These are phyloP conservation scores for Plecturocebus donacophilus DNA, from an alignment of 2,113 vertebrate species.

Conservation along the genomic window DNA sequence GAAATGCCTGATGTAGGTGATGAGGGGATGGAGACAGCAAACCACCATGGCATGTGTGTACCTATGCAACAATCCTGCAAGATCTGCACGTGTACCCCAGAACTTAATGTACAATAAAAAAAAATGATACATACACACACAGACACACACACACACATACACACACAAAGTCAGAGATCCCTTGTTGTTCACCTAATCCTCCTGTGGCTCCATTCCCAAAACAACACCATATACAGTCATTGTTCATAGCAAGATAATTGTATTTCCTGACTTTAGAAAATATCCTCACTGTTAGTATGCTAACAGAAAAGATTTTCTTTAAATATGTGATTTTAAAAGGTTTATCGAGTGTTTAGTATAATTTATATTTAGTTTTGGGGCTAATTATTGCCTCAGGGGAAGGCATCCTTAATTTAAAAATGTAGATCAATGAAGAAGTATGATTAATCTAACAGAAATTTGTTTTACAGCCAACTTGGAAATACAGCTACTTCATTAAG, in stretches of 20 bases:
- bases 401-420: constrained; percentile 57
- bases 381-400: constrained; percentile 53
- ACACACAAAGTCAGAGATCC: neutral
- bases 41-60: no score
- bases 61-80: no score
- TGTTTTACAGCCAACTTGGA: constrained; percentile 41
- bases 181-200: neutral
- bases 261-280: constrained; percentile 14
- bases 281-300: constrained; percentile 2
- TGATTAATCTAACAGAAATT: constrained; percentile 63
- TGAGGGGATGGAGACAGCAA: no score
- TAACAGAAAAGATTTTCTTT: constrained; percentile 43
- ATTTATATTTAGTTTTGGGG: constrained; percentile 54
- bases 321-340: constrained; percentile 61
- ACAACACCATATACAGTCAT: neutral
- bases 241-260: neutral
- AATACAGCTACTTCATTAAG: constrained; percentile 43
- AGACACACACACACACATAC: no score
- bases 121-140: no score
- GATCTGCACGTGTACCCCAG: no score
- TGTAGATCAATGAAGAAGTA: constrained; percentile 42
- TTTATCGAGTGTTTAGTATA: constrained; percentile 54
- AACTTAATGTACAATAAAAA: no score
- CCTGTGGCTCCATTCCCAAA: neutral
- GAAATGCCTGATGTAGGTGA: no score